Evolutionary conservation across 2,888 invertebrate genomes (phyloP), one percentile per base, ranked within the genome.

Genomic region (Choristoneura rosaceana): DNA sequence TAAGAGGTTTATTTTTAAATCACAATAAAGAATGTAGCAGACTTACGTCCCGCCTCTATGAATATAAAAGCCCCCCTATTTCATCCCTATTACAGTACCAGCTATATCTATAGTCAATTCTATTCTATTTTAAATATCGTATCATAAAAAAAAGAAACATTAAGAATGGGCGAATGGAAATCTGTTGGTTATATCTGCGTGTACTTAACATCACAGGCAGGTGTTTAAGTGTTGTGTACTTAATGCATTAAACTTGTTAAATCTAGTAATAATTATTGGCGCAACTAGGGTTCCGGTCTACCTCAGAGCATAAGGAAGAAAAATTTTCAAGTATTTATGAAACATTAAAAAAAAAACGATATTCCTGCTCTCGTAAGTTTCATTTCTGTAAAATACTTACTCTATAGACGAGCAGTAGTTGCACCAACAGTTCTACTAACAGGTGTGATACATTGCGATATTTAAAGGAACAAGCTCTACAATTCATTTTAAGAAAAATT

Each of bases 71-170:
- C 90, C 88, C 89, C 87, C 89, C 87, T 89, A 90, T 82, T 85
- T 86, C 86, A 87, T 85, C 82, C 87, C 91, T 92, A 91, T 89
- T 87, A 84, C 71, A 71, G 71, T 89, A 90, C 91, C 90, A 90
- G 84, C 92, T 92, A 91, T 87, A 88, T 79, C 88, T 90, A 90
- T 88, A 88, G 80, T 89, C 82, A 86, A 85, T 90, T 86, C 88
- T 90, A 91, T 86, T 81, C 87, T 91, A 91, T 82, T 78, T 89
- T 87, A 88, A 88, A 89, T 85, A 87, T 79, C 82, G 79, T 87
- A 88, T 82, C 81, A 86, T 84, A 83, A 82, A 79, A 25, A 25
- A 70, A 62, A 71, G 17, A 62, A n/a, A 8, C 14, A 66, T 55
- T 55, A 52, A 69, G 52, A 66, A 67, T 62, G 52, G 15, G 10